Conservation (phyloP, 2,113 vertebrate genomes). For the Aptenodytes patagonicus region DNA sequence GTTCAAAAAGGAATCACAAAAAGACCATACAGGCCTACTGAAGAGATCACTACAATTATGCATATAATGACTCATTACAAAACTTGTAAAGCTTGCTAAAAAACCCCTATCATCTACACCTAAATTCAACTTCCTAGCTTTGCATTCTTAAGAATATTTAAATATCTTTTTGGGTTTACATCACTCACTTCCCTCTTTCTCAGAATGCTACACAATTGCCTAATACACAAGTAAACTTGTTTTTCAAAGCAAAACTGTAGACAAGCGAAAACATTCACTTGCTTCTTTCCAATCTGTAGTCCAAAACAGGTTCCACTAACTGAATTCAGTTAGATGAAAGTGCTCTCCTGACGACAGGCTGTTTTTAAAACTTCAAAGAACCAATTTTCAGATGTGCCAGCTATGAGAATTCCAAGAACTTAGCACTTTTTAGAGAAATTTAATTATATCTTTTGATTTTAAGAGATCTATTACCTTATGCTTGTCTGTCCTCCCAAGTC, state of each 20-base stretch:
- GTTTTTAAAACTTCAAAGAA: not conserved
- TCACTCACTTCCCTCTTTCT: not conserved
- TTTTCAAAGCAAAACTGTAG: not conserved
- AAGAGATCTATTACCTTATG: constrained; percentile 82
- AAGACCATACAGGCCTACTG: not conserved
- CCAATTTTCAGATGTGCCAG: not conserved
- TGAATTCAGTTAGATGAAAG: not conserved
- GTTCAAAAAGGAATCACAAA: not conserved
- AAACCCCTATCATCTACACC: rapidly evolving
- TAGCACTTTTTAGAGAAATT: not conserved
- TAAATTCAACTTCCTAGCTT: not conserved
- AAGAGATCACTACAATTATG: not conserved
- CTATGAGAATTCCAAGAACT: not conserved
- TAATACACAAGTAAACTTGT: not conserved
- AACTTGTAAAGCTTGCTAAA: not conserved
- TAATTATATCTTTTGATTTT: not conserved
- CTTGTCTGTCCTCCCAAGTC: constrained; percentile 98
- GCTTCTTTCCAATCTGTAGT: not conserved
- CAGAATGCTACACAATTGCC: not conserved
- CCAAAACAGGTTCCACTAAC: not conserved
- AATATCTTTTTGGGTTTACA: not conserved
- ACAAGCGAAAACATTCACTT: not conserved
- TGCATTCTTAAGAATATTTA: not conserved
- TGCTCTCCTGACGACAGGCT: not conserved
- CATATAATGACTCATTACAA: not conserved